Conservation (phyloP, 2,797 vertebrate genomes). For the Novumbra hubbsi region DNA sequence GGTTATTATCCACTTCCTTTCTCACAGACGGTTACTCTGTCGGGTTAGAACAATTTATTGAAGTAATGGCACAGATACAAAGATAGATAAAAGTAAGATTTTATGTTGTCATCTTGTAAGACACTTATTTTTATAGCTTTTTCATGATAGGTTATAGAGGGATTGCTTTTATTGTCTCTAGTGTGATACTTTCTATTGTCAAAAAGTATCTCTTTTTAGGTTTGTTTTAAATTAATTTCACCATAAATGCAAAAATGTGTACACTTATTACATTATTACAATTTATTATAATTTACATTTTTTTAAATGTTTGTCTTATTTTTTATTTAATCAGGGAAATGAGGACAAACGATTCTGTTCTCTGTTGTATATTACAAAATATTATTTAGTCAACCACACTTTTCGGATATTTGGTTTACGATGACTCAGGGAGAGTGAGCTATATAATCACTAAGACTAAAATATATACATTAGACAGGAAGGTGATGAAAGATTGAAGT, state of each 20-base stretch:
- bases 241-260: not conserved
- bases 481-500: no score
- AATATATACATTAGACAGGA: no score
- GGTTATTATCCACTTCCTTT: conserved; percentile 15
- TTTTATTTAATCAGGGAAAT: no score
- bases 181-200: not conserved
- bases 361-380: not conserved
- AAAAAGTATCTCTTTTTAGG: not conserved
- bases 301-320: no score
- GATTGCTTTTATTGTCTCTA: not conserved
- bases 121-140: conserved; percentile 2
- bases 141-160: not conserved
- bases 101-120: not conserved
- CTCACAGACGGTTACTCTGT: conserved; percentile 6
- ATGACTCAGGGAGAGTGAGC: not conserved
- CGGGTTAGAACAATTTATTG: conserved; percentile 15
- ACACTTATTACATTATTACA: no score
- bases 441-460: not conserved
- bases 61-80: not conserved
- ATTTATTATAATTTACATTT: no score
- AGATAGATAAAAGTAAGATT: not conserved
- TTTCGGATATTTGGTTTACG: not conserved
- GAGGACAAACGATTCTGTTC: no score
- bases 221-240: not conserved
- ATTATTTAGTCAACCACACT: conserved; percentile 1